Base-by-base conservation (phyloP, 1,140 invertebrate species). In the Drosophila saltans region DNA sequence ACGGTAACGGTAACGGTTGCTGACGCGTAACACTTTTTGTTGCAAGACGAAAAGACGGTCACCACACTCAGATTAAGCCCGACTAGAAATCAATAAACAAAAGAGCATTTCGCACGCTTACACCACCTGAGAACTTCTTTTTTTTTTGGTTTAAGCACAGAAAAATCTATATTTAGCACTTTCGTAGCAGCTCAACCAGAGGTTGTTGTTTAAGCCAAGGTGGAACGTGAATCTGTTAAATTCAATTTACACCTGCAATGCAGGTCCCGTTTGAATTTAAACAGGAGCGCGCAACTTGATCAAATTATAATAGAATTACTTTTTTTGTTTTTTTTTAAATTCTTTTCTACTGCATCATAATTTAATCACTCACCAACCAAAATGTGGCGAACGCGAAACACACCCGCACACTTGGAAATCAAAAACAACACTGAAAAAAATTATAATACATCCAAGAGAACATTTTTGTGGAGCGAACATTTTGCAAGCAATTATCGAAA, bases 31-130 rank as follows among this genome's bases (percentile, higher is more conserved):
- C 70, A 65, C 45, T 74, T 72, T 67, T 72, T 21, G 1, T 41
- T 75, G 9, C 45, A 52, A 59, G 57, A 39, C 33, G 41, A 63
- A 45, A 62, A 45, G 41, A 28, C 39, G 56, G 56, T 63, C 41
- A 60, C 71, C 48, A 67, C 36, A 45, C 41, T 33, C 45, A 56
- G 33, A 45, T 40, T 8, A 28, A 28, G n/a, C 40, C 41, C 74
- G 63, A 30, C 45, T 56, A 72, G 58, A 75, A 85, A 81, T 81
- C 66, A 84, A 85, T 81, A 81, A 66, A 61, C 16, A 76, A 64
- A 28, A 71, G 1, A 24, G 61, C 7, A 63, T 61, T 61, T 72
- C 41, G 24, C 57, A 48, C 45, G 66, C 70, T 78, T 77, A 79
- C 81, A 79, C 62, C 78, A 67, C 58, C 58, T 69, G 58, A 26